Evolutionary conservation across 2,888 invertebrate genomes (phyloP).

Genomic region (Pogonocherus hispidulus): DNA sequence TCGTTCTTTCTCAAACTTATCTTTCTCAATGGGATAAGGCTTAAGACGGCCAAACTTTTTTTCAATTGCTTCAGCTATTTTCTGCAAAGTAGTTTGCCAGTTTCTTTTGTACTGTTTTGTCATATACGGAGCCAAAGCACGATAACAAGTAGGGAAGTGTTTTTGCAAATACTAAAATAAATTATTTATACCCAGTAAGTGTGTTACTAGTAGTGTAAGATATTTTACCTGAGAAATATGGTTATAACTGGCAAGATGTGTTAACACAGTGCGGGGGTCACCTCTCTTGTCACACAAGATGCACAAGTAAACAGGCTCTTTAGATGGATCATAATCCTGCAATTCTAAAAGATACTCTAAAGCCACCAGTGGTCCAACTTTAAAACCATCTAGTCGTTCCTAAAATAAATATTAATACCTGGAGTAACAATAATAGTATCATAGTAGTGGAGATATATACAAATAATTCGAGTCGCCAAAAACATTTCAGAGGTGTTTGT

Average conservation of each 20-base stretch:
- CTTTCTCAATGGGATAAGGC: slow-evolving; percentile 77
- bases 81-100: slow-evolving; percentile 70
- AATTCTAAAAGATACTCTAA: slow-evolving; percentile 85
- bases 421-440: too few species aligned
- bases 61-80: slow-evolving; percentile 79
- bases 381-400: slow-evolving; percentile 71
- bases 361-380: slow-evolving; percentile 75
- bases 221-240: slow-evolving; percentile 72
- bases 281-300: slow-evolving; percentile 85
- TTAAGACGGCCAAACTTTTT: slow-evolving; percentile 79
- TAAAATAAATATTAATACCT: slow-evolving; percentile 52
- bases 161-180: slow-evolving; percentile 77
- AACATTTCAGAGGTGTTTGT: too few species aligned
- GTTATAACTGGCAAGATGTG: slow-evolving; percentile 83
- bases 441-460: too few species aligned
- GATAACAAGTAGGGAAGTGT: slow-evolving; percentile 75
- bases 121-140: slow-evolving; percentile 74
- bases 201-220: too few species aligned
- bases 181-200: too few species aligned
- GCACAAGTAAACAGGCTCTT: slow-evolving; percentile 83
- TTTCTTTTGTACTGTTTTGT: slow-evolving; percentile 73
- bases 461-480: too few species aligned
- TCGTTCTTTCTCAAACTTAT: slow-evolving; percentile 78
- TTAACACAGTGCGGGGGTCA: slow-evolving; percentile 83
- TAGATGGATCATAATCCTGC: slow-evolving; percentile 74